Conservation (phyloP, 2,113 vertebrate species). For the Hystrix brachyura region DNA sequence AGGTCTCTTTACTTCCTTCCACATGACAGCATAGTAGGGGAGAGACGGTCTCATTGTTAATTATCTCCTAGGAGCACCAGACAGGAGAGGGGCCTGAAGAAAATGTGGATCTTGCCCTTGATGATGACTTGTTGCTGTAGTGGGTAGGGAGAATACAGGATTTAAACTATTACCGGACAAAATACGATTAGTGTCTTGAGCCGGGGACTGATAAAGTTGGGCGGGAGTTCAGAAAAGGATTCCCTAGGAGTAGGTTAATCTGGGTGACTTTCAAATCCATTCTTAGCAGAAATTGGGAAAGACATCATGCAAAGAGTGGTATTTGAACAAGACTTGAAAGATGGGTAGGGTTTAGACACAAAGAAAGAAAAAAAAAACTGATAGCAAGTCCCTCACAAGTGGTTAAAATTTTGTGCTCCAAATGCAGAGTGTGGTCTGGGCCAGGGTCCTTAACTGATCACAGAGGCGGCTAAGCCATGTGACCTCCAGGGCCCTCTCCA, state of each 20-base stretch:
- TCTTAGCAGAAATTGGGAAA: background rate
- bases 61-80: background rate
- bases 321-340: conserved; percentile 58
- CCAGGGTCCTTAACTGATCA: background rate
- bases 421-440: background rate
- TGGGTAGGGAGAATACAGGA: background rate
- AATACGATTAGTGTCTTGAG: background rate
- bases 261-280: conserved; percentile 53
- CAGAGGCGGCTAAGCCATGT: background rate
- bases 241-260: conserved; percentile 34
- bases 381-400: background rate
- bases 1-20: background rate
- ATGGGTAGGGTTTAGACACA: conserved; percentile 2
- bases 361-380: background rate
- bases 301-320: background rate
- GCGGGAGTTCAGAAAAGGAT: conserved; percentile 13
- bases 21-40: background rate
- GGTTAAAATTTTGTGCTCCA: background rate
- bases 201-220: background rate
- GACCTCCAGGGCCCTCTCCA: background rate
- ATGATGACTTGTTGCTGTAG: background rate
- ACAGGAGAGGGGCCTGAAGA: background rate
- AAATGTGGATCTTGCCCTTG: background rate
- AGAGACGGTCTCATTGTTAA: background rate
- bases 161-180: background rate